Percentiles rank a stretch among this genome's conserved stretches.
Conservation (phyloP, 2,797 vertebrate genomes). For the Galagoides demidoff region DNA sequence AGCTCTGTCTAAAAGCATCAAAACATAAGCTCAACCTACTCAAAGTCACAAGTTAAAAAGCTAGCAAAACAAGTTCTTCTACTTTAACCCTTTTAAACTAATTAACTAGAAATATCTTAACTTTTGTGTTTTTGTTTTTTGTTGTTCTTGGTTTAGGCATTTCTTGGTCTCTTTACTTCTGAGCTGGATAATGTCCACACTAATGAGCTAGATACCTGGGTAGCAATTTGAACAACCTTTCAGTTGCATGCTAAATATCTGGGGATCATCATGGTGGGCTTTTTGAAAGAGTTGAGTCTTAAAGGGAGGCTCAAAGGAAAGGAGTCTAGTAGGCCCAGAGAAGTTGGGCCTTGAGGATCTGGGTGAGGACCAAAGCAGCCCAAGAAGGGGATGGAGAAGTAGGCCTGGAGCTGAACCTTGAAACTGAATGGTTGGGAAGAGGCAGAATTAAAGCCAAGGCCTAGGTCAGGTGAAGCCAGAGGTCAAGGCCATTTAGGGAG, state of each 20-base stretch:
- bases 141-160: neutral
- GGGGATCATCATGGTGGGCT: neutral
- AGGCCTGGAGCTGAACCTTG: neutral
- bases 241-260: neutral
- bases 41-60: neutral
- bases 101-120: neutral
- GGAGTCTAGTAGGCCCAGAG: neutral
- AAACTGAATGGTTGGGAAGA: neutral
- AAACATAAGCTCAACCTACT: neutral
- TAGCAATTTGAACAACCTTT: constrained; percentile 1
- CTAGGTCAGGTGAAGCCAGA: neutral
- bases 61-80: neutral
- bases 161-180: constrained; percentile 15
- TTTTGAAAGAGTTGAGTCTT: neutral
- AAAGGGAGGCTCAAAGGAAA: neutral
- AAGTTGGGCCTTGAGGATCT: neutral
- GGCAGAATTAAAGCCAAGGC: neutral
- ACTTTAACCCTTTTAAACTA: constrained; percentile 9
- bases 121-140: neutral
- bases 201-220: neutral
- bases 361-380: neutral
- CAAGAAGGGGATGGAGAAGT: neutral
- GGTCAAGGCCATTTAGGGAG: neutral
- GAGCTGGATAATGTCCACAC: neutral
- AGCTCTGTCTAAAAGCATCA: neutral